Base-by-base conservation (phyloP, 2,888 invertebrate genomes). In the Agonopterix subpropinquella region DNA sequence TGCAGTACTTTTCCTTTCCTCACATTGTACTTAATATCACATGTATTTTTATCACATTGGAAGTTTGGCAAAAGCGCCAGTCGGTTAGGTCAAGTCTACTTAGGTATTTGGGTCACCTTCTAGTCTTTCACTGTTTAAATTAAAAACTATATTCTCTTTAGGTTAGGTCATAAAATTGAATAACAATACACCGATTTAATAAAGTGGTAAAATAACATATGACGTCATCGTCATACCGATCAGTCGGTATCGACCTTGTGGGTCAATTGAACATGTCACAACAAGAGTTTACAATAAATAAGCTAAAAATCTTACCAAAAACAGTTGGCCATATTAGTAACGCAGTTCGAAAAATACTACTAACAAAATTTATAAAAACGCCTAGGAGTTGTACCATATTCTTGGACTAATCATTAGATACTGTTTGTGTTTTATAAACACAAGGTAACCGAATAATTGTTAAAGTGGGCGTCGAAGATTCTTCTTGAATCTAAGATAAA, bases 391-490 rank as follows among this genome's bases (percentile, higher is more conserved):
- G 54, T 48, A 65, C 67, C 74, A 73, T 75, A 58, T 61, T 70
- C 59, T 61, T 55, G 53, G 54, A 56, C 61, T 52, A 57, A 28
- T 28, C 28, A 28, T 53, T 65, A 53, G 53, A 54, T 51, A 54
- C 55, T 55, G 52, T 67, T 64, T 72, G 65, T 53, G 48, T 59
- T 52, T 48, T 50, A 44, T 46, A 52, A 49, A 51, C 44, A 54
- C 54, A 54, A 59, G 56, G 57, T 54, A 56, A 59, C 56, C 60
- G 52, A 65, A 63, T 62, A 53, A 55, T 55, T 57, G 56, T 53
- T 13, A 52, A 49, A 52, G 71, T 74, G 65, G 75, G 76, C 53
- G 68, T 59, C 46, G 62, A 70, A 72, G 70, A 65, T 15, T 44
- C 44, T 4, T 61, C 47, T 48, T 54, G 37, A 47, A 47, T 43